These are phyloP conservation scores for Wiebesia pumilae DNA, from an alignment of 1,140 invertebrate genomes.

Conservation along the genomic window DNA sequence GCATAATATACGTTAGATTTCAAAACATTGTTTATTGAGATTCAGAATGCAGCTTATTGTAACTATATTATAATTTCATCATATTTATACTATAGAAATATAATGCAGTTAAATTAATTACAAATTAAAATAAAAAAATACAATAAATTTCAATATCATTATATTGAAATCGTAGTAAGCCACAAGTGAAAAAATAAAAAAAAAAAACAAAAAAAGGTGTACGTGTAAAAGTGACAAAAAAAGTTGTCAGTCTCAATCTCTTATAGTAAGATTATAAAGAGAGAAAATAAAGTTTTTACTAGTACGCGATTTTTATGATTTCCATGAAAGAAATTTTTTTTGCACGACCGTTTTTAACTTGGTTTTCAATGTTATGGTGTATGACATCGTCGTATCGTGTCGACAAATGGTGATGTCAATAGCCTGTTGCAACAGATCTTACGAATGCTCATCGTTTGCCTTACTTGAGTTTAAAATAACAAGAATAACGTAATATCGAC, in stretches of 20 bases:
- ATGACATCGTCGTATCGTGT: not conserved
- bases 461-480: not conserved
- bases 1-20: no score
- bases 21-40: no score
- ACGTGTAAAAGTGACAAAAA: constrained; percentile 11
- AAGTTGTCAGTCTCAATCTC: constrained; percentile 4
- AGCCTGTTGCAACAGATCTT: not conserved
- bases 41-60: no score
- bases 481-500: no score
- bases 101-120: no score
- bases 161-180: not conserved
- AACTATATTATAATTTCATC: no score
- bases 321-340: constrained; percentile 39
- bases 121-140: no score
- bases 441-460: not conserved
- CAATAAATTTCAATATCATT: no score
- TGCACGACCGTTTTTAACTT: constrained; percentile 33
- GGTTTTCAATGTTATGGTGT: no score
- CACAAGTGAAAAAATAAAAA: not conserved
- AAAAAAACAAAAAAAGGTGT: not conserved
- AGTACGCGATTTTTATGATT: constrained; percentile 38
- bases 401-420: not conserved
- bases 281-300: constrained; percentile 41
- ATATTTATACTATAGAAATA: no score
- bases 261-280: not conserved